A percentile compares a stretch with the other conserved stretches of the same genome.
phyloP scores from a whole-genome alignment of 2,113 vertebrate genomes.

The Echinops telfairi region DNA sequence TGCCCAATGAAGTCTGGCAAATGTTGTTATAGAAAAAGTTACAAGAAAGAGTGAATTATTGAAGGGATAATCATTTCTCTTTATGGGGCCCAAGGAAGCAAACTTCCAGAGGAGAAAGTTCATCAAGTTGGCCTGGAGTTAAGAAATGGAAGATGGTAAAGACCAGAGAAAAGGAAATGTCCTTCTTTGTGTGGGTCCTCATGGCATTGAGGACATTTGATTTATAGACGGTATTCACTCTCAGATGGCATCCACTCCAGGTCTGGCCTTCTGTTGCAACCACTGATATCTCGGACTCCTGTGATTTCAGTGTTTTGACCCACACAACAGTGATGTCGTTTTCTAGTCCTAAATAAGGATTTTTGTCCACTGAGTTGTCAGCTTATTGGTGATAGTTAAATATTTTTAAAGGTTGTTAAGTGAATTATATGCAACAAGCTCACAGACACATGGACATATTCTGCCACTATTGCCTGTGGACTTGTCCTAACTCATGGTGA shows the following conservation, averaged over 20 bases:
- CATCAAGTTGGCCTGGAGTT: background rate
- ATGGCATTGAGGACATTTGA: background rate
- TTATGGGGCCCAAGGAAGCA: background rate
- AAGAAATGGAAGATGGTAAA: conserved; percentile 17
- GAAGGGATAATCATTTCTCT: background rate
- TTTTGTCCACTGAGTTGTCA: background rate
- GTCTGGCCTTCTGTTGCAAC: background rate
- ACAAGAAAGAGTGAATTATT: background rate
- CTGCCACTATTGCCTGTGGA: background rate
- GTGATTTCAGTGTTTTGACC: background rate
- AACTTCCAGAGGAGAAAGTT: background rate
- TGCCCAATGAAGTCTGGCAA: background rate
- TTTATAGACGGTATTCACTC: background rate
- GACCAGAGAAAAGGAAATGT: background rate
- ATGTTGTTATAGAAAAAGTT: background rate
- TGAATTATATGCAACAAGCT: background rate
- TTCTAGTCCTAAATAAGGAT: background rate
- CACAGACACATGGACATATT: conserved; percentile 2
- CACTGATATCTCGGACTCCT: background rate
- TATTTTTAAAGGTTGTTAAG: conserved; percentile 22
- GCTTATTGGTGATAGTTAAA: background rate
- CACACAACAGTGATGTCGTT: background rate
- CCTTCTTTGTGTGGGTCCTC: background rate
- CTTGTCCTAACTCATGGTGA: background rate
- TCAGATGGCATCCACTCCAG: background rate